phyloP scores from a whole-genome alignment of 2,113 vertebrate genomes.

The Rhizomys pruinosus region DNA sequence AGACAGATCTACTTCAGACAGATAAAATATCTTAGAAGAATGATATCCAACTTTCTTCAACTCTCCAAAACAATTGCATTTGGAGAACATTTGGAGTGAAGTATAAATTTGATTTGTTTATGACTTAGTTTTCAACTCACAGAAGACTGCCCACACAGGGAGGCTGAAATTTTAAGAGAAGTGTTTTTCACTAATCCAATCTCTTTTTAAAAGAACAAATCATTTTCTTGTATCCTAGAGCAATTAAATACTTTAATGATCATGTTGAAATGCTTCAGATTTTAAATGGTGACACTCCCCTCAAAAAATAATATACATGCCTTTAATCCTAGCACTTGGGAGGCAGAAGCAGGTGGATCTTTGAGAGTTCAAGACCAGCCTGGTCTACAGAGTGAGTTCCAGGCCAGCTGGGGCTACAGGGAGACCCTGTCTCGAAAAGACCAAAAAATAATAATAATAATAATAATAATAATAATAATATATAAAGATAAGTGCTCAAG shows the following conservation, averaged over 20 bases:
- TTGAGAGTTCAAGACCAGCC: too few relatives aligned
- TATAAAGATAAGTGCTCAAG: neutral
- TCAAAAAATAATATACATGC: neutral
- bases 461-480: too few relatives aligned
- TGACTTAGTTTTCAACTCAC: constrained; percentile 67
- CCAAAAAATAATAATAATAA: too few relatives aligned
- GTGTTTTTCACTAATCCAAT: constrained; percentile 64
- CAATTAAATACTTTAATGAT: constrained; percentile 48
- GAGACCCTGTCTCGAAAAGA: too few relatives aligned
- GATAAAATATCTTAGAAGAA: constrained; percentile 57
- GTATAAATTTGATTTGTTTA: constrained; percentile 76
- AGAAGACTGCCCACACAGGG: constrained; percentile 68
- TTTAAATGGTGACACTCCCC: constrained; percentile 39
- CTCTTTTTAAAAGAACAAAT: neutral
- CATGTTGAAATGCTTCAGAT: constrained; percentile 52
- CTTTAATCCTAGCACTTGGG: too few relatives aligned
- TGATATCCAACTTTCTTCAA: constrained; percentile 49
- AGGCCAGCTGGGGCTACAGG: too few relatives aligned
- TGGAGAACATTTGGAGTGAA: constrained; percentile 74
- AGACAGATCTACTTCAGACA: constrained; percentile 47
- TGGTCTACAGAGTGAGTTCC: too few relatives aligned
- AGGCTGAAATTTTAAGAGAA: constrained; percentile 68
- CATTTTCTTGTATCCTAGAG: constrained; percentile 30
- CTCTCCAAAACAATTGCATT: constrained; percentile 67
- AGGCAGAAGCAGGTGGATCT: too few relatives aligned